These are phyloP conservation scores for Lasioglossum lativentre DNA, from an alignment of 2,888 invertebrate species.

Conservation along the genomic window DNA sequence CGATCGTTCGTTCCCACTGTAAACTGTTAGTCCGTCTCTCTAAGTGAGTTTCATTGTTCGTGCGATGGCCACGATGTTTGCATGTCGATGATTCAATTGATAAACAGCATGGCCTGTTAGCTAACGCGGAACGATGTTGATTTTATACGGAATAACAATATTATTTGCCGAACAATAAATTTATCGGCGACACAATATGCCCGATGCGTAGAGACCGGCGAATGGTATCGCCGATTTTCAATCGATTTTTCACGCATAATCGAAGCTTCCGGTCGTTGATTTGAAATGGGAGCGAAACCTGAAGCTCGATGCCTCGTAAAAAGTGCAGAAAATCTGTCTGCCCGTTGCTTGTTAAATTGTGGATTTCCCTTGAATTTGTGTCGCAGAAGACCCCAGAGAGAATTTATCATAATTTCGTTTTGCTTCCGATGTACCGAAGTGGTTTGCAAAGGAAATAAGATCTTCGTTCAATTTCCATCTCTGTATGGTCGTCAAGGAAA, in stretches of 20 bases:
- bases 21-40: conserved; percentile 18
- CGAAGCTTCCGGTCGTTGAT: neutral
- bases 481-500: neutral
- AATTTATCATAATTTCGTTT: neutral
- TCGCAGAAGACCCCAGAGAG: too few relatives aligned
- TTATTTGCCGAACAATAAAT: neutral
- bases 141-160: neutral
- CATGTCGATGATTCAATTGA: conserved; percentile 8
- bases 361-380: too few relatives aligned
- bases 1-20: neutral
- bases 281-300: neutral
- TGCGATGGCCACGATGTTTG: neutral
- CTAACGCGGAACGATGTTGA: neutral
- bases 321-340: neutral
- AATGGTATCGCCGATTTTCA: neutral
- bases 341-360: too few relatives aligned
- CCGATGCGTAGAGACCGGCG: neutral
- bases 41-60: conserved; percentile 24
- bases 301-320: neutral
- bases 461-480: neutral
- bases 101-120: neutral
- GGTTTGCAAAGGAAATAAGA: neutral
- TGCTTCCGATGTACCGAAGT: neutral
- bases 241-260: neutral
- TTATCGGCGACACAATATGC: neutral